Percentiles rank a stretch among this genome's conserved stretches.
phyloP scores from a whole-genome alignment of 2,113 vertebrate species.

The Rhinoptilus africanus region DNA sequence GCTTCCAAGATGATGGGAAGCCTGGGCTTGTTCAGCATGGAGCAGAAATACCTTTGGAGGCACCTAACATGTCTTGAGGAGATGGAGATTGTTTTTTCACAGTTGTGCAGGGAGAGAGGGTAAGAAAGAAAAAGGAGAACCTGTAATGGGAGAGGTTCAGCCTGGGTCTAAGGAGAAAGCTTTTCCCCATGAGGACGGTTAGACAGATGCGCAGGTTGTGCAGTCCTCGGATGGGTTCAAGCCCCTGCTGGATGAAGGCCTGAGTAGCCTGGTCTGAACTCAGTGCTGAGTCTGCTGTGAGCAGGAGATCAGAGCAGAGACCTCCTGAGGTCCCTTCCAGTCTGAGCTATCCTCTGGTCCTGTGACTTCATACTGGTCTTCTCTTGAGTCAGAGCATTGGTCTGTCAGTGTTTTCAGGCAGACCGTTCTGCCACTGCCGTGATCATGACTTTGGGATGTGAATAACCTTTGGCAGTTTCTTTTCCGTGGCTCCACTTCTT shows the following conservation, averaged over 20 bases:
- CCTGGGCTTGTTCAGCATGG: neutral
- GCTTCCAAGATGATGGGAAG: neutral
- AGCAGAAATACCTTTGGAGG: neutral
- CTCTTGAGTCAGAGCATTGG: neutral
- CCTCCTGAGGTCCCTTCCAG: neutral
- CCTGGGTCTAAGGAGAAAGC: neutral
- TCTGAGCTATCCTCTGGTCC: neutral
- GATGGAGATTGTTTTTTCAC: neutral
- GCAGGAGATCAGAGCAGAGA: neutral
- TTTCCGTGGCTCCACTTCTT: neutral
- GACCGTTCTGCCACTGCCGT: neutral
- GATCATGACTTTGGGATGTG: neutral
- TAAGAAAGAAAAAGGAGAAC: neutral
- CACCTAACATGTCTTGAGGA: neutral
- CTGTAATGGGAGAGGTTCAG: neutral
- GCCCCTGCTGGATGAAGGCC: neutral
- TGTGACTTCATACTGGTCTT: neutral
- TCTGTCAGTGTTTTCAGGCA: neutral
- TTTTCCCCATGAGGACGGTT: neutral
- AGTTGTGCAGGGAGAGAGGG: neutral
- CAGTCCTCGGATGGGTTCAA: neutral
- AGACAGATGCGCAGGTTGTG: neutral
- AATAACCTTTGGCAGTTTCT: neutral
- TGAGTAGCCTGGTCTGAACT: neutral
- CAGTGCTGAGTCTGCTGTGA: neutral